These are phyloP conservation scores for Melinaea menophilus DNA, from an alignment of 2,888 invertebrate genomes.

Conservation along the genomic window DNA sequence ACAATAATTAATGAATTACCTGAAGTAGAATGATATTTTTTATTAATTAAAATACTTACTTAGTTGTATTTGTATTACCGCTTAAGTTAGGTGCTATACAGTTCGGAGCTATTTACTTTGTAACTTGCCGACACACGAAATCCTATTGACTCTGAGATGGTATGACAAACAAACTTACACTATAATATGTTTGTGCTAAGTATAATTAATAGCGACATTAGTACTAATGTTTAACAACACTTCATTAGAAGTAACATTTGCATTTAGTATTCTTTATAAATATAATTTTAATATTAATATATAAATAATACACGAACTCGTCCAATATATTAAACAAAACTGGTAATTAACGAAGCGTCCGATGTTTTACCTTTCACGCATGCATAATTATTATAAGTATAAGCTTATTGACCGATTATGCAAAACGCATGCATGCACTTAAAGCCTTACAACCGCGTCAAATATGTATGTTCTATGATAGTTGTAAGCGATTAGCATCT, in stretches of 20 bases:
- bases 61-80: slow-evolving; percentile 23
- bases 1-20: not conserved
- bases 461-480: slow-evolving; percentile 17
- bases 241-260: not conserved
- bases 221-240: not conserved
- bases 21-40: not conserved
- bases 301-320: no score
- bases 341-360: not conserved
- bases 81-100: slow-evolving; percentile 24
- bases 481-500: slow-evolving; percentile 21
- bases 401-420: slow-evolving; percentile 42
- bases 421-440: slow-evolving; percentile 41
- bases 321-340: not conserved
- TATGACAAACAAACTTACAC: slow-evolving; percentile 36
- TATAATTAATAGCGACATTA: slow-evolving; percentile 1
- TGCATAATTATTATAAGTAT: slow-evolving; percentile 38
- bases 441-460: slow-evolving; percentile 30
- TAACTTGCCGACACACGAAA: slow-evolving; percentile 26
- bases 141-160: slow-evolving; percentile 31
- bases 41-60: slow-evolving; percentile 1
- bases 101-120: slow-evolving; percentile 24
- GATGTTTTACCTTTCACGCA: not conserved
- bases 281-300: no score
- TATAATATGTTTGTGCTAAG: slow-evolving; percentile 10
- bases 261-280: no score